These are phyloP conservation scores for Planiliza haematocheilus DNA, from an alignment of 2,113 vertebrate species.

Conservation along the genomic window DNA sequence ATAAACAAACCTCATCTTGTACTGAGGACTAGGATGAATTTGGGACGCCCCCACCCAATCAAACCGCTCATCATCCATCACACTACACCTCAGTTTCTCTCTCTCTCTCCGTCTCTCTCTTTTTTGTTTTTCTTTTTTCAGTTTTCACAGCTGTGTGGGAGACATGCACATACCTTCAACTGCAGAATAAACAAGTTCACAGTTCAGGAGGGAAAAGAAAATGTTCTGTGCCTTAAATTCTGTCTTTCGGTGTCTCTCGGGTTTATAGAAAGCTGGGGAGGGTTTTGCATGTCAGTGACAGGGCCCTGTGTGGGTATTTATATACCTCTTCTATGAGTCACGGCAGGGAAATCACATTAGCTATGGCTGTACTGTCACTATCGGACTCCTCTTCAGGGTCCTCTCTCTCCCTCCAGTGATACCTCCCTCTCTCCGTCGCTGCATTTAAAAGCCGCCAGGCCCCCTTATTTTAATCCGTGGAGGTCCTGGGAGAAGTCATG, in stretches of 20 bases:
- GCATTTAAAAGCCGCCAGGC: constrained; percentile 41
- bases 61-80: constrained; percentile 20
- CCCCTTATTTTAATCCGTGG: constrained; percentile 49
- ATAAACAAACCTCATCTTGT: constrained; percentile 33
- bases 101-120: no score
- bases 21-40: constrained; percentile 11
- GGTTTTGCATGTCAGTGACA: constrained; percentile 63
- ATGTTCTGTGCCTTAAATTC: constrained; percentile 42
- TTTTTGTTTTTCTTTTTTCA: neutral
- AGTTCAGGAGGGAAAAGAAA: constrained; percentile 31
- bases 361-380: constrained; percentile 63
- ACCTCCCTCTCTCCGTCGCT: constrained; percentile 7
- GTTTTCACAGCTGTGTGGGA: constrained; percentile 23
- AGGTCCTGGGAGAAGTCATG: constrained; percentile 59
- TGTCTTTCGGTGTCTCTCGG: constrained; percentile 48
- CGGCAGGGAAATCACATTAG: constrained; percentile 73
- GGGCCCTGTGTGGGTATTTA: constrained; percentile 70
- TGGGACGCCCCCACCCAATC: neutral
- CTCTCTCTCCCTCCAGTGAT: constrained; percentile 19
- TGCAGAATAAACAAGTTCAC: constrained; percentile 42
- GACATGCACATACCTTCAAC: neutral
- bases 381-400: constrained; percentile 51
- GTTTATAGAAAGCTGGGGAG: constrained; percentile 50
- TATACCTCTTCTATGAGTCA: constrained; percentile 70
- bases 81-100: no score